A percentile compares a stretch with the other conserved stretches of the same genome.
These are phyloP conservation scores for Entomobrya multifasciata DNA, from an alignment of 2,888 invertebrate species.

Conservation along the genomic window DNA sequence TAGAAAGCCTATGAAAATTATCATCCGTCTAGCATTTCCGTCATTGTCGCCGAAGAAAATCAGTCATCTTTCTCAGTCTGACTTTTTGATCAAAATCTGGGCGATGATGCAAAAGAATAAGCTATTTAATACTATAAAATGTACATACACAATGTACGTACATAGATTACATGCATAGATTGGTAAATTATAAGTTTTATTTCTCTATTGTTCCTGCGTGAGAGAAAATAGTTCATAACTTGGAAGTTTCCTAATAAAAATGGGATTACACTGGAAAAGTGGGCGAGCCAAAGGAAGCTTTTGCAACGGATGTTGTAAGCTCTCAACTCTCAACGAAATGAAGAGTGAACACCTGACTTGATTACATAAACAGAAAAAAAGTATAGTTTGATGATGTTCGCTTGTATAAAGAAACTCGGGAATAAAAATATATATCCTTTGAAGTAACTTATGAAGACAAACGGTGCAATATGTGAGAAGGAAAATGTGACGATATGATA, in stretches of 20 bases:
- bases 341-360: constrained; percentile 62
- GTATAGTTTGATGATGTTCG: neutral
- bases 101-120: neutral
- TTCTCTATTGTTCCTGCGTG: neutral
- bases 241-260: constrained; percentile 42
- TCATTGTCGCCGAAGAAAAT: constrained; percentile 34
- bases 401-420: neutral
- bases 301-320: neutral
- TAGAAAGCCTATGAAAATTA: neutral
- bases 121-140: no score
- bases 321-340: constrained; percentile 38
- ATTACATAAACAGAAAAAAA: constrained; percentile 48
- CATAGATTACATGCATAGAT: no score
- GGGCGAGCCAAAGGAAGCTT: constrained; percentile 12
- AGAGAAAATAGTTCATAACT: neutral
- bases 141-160: no score
- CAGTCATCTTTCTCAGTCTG: constrained; percentile 33
- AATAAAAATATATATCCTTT: neutral
- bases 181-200: constrained; percentile 10
- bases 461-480: neutral
- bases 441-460: neutral
- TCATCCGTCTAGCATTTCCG: constrained; percentile 19
- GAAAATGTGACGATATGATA: neutral
- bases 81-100: constrained; percentile 16
- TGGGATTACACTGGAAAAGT: constrained; percentile 38